Conservation (phyloP, 2,113 vertebrate species). For the Sphaerodactylus townsendi region DNA sequence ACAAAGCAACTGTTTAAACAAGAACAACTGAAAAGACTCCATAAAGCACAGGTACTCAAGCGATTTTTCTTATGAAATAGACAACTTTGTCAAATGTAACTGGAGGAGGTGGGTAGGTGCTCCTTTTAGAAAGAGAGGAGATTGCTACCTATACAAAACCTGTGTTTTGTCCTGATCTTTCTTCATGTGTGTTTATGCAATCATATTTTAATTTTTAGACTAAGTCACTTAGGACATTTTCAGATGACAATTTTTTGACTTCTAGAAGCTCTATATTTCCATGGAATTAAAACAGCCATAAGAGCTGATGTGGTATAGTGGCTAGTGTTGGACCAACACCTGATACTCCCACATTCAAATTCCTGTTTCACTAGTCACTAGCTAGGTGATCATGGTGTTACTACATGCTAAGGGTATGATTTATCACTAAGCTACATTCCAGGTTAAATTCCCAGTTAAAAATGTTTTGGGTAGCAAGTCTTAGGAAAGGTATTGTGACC, state of each 20-base stretch:
- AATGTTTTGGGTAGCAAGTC: neutral
- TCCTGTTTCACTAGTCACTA: too few species aligned
- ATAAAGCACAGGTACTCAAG: conserved; percentile 89
- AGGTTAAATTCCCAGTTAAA: neutral
- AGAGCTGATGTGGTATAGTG: too few species aligned
- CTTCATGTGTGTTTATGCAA: neutral
- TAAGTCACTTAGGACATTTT: neutral
- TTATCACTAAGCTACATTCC: neutral
- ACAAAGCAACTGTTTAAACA: conserved; percentile 81
- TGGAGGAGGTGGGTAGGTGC: neutral
- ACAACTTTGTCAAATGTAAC: neutral
- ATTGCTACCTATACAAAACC: neutral
- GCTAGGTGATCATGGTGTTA: too few species aligned
- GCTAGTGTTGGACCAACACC: too few species aligned
- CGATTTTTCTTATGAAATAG: neutral
- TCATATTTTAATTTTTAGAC: neutral
- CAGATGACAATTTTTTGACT: neutral
- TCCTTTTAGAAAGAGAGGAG: neutral
- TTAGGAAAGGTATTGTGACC: neutral
- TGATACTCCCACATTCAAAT: too few species aligned
- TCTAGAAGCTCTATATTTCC: neutral
- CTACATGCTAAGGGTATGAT: too few species aligned
- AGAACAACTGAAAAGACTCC: conserved; percentile 90
- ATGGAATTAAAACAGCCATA: too few species aligned
- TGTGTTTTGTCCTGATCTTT: neutral